Base-by-base conservation (phyloP, 2,888 invertebrate genomes). In the Suillia variegata region DNA sequence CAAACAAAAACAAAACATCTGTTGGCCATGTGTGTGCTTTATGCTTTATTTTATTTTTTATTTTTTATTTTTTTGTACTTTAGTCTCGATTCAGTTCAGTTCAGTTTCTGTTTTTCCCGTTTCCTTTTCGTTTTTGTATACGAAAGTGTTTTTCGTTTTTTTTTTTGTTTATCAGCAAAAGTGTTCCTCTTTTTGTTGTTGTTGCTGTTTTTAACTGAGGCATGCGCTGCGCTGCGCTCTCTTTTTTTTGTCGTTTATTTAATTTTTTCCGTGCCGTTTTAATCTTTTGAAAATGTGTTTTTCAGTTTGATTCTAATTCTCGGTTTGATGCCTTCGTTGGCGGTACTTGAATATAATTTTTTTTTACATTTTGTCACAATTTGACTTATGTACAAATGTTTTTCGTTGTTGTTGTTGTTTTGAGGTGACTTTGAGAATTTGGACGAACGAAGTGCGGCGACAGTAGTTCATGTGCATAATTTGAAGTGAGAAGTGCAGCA, bases 221-320 rank as follows among this genome's bases (percentile, higher is more conserved):
- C 15, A 6, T 6, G 6, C 31, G 31, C 12, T 31, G 31, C 31
- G 6, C 31, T 31, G 31, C 31, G n/a, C n/a, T n/a, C n/a, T n/a
- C 26, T 26, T 26, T 26, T 10, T 26, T 26, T 26, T 10, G 26
- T 38, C 38, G 38, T 38, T 5, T n/a, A 13, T 38, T 38, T n/a
- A 8, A n/a, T 13, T 38, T 13, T 5, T 38, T 38, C n/a, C 15
- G 38, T 38, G 6, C 38, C 4, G 10, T 38, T 38, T 38, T 38
- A 38, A 20, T 45, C 45, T n/a, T 31, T 31, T 45, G 20, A 45
- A 38, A 38, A 38, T 38, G 38, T 38, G 38, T 38, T 45, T 45
- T 45, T 45, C 45, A 45, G 45, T 45, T 45, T 20, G 20, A 45
- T 45, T 45, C 45, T 45, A 45, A 45, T 45, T 18, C 17, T 20